Evolutionary conservation across 2,888 invertebrate genomes (phyloP).

Genomic region (Megaustenia siamemsis): DNA sequence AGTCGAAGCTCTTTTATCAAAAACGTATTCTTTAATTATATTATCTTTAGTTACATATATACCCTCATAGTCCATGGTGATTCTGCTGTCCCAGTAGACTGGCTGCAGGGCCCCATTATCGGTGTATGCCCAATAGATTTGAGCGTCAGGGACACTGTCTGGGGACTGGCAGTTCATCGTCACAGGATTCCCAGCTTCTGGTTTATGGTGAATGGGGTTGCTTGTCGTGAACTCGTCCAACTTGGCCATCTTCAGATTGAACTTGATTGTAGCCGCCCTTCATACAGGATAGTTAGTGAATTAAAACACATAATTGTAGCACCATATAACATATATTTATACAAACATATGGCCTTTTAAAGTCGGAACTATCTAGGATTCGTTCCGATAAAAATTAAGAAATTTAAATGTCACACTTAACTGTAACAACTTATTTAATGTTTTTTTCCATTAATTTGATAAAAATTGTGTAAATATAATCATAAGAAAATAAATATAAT

Average conservation of each 20-base stretch:
- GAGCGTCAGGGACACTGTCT: constrained; percentile 44
- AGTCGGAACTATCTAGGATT: not conserved
- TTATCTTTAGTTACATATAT: not conserved
- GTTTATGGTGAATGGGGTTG: not conserved
- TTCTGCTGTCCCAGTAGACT: constrained; percentile 36
- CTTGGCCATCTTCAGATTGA: constrained; percentile 49
- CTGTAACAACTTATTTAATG: too few relatives aligned
- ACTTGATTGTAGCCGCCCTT: constrained; percentile 42
- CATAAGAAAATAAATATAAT: too few relatives aligned
- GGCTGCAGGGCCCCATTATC: not conserved
- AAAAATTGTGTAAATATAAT: too few relatives aligned
- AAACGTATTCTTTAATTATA: too few relatives aligned
- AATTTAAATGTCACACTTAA: too few relatives aligned
- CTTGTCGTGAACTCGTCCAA: constrained; percentile 13
- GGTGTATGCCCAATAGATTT: constrained; percentile 30
- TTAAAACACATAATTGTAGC: too few relatives aligned
- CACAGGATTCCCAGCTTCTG: constrained; percentile 26
- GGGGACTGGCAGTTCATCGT: constrained; percentile 43
- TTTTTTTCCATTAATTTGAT: too few relatives aligned
- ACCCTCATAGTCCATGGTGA: constrained; percentile 51
- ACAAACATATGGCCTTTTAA: too few relatives aligned
- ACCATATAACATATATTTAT: too few relatives aligned
- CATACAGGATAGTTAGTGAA: not conserved
- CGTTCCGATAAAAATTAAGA: too few relatives aligned
- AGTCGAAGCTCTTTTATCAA: too few relatives aligned